Evolutionary conservation across 2,113 vertebrate species (phyloP), one percentile per base, ranked within the genome.

Genomic region (Dipodomys spectabilis): DNA sequence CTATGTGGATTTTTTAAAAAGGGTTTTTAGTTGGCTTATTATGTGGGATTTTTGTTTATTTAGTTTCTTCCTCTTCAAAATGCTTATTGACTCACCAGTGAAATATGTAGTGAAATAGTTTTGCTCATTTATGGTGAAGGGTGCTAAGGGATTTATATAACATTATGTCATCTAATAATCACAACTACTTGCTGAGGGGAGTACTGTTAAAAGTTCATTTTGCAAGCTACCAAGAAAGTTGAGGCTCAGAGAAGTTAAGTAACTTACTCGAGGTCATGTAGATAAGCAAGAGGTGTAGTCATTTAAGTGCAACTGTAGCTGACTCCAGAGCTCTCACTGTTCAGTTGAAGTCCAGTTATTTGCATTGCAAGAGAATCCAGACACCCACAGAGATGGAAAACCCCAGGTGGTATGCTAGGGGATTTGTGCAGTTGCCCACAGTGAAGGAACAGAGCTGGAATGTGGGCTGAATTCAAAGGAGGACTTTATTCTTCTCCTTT

Each of bases 1-100:
- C 78, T 30, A 83, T 74, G 72, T 65, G 32, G 62, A 79, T 53
- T 71, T 82, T 83, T 82, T 67, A 75, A 64, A 28, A 73, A 16
- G 86, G 49, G n/a, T 57, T 82, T 73, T 82, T 73, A 88, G 68
- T 71, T 95, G 92, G 45, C 39, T 73, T 87, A 28, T 92, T 68
- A 77, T 12, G 27, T 92, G 68, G 35, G 6, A 67, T 64, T 95
- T 91, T 83, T 60, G 44, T 78, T 90, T 80, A 62, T 86, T 93
- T 91, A 65, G 11, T 77, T 84, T 84, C 20, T 80, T 90, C 15
- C 74, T 87, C 80, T 79, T 78, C 10, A 28, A 44, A 39, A 62
- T 69, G 13, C 49, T 78, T 82, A n/a, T 44, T 92, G 79, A 86
- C 30, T 90, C 32, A 83, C 19, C 49, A 82, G n/a, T 86, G 65